Base-by-base conservation (phyloP, 2,113 vertebrate genomes). In the Bagarius yarrelli region DNA sequence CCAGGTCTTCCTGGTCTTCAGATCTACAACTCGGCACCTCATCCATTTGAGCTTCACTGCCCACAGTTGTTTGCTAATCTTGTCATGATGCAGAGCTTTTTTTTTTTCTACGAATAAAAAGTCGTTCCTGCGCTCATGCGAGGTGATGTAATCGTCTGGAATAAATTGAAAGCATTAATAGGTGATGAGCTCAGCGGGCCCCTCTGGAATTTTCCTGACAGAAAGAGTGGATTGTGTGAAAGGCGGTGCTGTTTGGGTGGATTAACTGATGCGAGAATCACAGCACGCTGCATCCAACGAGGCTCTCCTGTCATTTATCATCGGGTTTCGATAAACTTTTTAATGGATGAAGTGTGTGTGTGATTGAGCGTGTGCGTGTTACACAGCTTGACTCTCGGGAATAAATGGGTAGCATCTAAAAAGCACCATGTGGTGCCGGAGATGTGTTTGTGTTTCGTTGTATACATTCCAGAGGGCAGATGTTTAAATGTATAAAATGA, bases 141-240 rank as follows among this genome's bases (percentile, higher is more conserved):
- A 56, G 19, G 32, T 16, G 2, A 4, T 57, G 30, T n/a, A 57
- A 75, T 57, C 14, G 2, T 30, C 32, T 57, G 53, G 23, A 66
- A 69, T 57, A 40, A 52, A 81, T 67, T 64, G 70, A 47, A 52
- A 8, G 18, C 40, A 79, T 53, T 74, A 66, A 50, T 78, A 34
- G 30, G 18, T 21, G 57, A n/a, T 40, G 72, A 34, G 50, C 66
- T 71, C 52, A 81, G 63, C 67, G 57, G 67, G 47, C 34, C 64
- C 3, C 23, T 36, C 34, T 40, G 23, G 25, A 52, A 61, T 63
- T 76, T 55, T 13, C 32, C n/a, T 21, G 56, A 60, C n/a, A 47
- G 50, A 34, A 60, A 32, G 25, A 34, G 36, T 81, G 18, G 30
- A 40, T 34, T 44, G 53, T 74, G 50, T n/a, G 66, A 67, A 3